Conservation (phyloP, 2,888 invertebrate species). For the Aelia acuminata region DNA sequence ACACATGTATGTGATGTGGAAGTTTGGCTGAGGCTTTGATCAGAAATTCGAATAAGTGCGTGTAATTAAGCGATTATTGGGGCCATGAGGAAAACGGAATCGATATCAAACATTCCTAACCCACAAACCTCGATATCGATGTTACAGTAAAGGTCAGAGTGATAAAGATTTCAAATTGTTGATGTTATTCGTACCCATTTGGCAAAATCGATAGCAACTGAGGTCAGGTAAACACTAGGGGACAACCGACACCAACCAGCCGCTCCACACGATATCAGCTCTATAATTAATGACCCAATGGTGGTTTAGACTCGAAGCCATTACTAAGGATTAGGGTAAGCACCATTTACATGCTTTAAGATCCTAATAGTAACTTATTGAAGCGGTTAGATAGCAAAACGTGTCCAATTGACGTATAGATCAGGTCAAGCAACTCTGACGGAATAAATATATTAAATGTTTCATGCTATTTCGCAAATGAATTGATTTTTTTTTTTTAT, state of each 20-base stretch:
- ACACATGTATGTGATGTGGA: no score
- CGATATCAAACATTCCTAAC: not conserved
- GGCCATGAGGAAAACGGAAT: not conserved
- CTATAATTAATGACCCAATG: not conserved
- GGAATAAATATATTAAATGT: no score
- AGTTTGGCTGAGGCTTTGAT: no score
- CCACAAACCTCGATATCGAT: not conserved
- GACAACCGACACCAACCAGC: not conserved
- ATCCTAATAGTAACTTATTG: not conserved
- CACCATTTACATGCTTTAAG: not conserved
- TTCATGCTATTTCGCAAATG: no score
- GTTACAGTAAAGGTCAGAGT: not conserved
- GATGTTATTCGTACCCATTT: slow-evolving; percentile 15
- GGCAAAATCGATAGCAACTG: not conserved
- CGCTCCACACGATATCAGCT: not conserved
- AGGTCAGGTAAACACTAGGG: slow-evolving; percentile 17
- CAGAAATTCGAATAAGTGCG: not conserved
- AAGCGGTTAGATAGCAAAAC: not conserved
- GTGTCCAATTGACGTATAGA: not conserved
- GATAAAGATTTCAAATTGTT: slow-evolving; percentile 31
- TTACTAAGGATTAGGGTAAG: not conserved
- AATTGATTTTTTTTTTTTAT: no score
- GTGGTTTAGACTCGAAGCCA: not conserved
- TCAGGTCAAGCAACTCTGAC: no score
- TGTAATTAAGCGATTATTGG: not conserved